Percentiles rank a stretch among this genome's conserved stretches.
Evolutionary conservation across 2,797 vertebrate species (phyloP).

Genomic region (Hybognathus amarus): DNA sequence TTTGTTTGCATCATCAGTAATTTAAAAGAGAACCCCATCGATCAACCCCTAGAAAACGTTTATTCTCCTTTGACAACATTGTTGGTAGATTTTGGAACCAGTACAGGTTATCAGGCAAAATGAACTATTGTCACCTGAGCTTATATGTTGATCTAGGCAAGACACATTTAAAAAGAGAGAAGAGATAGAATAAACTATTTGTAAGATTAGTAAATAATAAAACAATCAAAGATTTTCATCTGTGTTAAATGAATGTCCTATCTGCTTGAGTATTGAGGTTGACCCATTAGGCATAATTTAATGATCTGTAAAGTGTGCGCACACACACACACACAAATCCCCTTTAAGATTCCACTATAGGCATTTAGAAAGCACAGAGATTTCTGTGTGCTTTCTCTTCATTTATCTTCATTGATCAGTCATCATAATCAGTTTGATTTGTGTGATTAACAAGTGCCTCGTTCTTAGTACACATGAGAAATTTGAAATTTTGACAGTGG

Average conservation of each 20-base stretch:
- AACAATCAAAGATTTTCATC: not conserved
- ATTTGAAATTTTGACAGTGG: not conserved
- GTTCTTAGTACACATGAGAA: not conserved
- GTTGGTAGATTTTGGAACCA: not conserved
- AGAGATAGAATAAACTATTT: not conserved
- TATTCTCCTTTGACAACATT: not conserved
- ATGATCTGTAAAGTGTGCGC: no score
- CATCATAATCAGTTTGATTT: slow-evolving; percentile 1
- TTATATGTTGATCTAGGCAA: no score
- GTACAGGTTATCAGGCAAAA: not conserved
- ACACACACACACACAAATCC: not conserved
- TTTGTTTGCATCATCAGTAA: not conserved
- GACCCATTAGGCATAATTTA: not conserved
- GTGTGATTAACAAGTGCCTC: slow-evolving; percentile 1
- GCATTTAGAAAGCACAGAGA: not conserved
- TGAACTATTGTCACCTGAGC: not conserved
- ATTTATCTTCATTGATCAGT: no score
- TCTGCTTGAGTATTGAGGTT: not conserved
- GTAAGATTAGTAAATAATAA: not conserved
- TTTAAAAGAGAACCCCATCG: not conserved
- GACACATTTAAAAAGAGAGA: not conserved
- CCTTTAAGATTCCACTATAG: not conserved
- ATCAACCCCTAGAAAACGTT: not conserved
- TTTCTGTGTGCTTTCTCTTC: not conserved
- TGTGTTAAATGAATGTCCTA: not conserved